Base-by-base conservation (phyloP, 2,888 invertebrate genomes). In the Choreutis nemorana region DNA sequence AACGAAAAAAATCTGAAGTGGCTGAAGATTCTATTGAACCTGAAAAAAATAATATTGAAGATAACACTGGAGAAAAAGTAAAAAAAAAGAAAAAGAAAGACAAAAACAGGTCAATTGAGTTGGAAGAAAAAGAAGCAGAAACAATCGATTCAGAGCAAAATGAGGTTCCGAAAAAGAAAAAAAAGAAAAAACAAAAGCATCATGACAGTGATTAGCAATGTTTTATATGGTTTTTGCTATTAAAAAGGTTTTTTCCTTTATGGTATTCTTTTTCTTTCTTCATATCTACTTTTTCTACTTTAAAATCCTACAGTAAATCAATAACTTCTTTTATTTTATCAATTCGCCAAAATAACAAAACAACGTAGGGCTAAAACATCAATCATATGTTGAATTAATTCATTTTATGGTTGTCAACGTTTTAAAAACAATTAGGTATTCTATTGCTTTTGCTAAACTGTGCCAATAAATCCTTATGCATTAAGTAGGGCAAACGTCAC, bases 401-500 rank as follows among this genome's bases (percentile, higher is more conserved):
- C n/a, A n/a, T n/a, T n/a, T n/a, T n/a, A n/a, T n/a, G n/a, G n/a
- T n/a, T n/a, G n/a, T n/a, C n/a, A n/a, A n/a, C n/a, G n/a, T n/a
- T n/a, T n/a, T n/a, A n/a, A n/a, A n/a, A n/a, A n/a, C n/a, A n/a
- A n/a, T n/a, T n/a, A n/a, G n/a, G n/a, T n/a, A n/a, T n/a, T n/a
- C n/a, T n/a, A n/a, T n/a, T n/a, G n/a, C n/a, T n/a, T n/a, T n/a
- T n/a, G n/a, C n/a, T n/a, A n/a, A n/a, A 31, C 36, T 37, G 33
- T 39, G 40, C 32, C 32, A 39, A 45, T 46, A 49, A 47, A 49
- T 48, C 39, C 36, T 32, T 32, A 15, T n/a, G 30, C 34, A 35
- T 26, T 34, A 58, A 50, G 50, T 56, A 47, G 58, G 51, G 42
- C 55, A 46, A 45, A 48, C 37, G 28, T 56, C 55, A 53, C 58